Percentiles rank a stretch among this genome's conserved stretches.
Evolutionary conservation across 2,797 vertebrate genomes (phyloP).

Genomic region (Margarornis squamiger): DNA sequence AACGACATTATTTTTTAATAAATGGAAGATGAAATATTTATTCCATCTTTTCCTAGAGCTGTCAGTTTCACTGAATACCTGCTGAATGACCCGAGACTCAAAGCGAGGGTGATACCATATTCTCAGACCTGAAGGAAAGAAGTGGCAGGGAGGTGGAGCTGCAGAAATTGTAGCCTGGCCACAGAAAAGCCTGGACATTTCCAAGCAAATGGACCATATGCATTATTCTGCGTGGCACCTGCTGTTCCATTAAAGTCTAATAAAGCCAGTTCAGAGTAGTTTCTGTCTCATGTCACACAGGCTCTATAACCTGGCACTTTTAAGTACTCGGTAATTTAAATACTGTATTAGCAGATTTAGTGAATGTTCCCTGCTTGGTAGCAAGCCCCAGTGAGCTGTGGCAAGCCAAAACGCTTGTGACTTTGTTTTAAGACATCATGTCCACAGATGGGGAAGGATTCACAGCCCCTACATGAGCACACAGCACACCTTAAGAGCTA

Average conservation of each 20-base stretch:
- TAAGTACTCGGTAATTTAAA: background rate
- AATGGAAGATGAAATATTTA: conserved; percentile 27
- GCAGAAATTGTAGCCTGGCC: background rate
- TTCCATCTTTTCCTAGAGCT: conserved; percentile 11
- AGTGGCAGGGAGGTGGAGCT: background rate
- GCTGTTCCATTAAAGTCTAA: conserved; percentile 8
- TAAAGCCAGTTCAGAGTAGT: background rate
- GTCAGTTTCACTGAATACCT: background rate
- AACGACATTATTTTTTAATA: conserved; percentile 1
- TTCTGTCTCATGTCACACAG: background rate
- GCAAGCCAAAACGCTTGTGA: background rate
- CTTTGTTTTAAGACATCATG: background rate
- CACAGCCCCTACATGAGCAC: background rate
- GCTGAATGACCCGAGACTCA: background rate
- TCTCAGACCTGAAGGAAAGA: background rate
- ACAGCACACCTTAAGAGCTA: background rate
- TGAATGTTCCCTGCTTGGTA: background rate
- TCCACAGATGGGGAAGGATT: background rate
- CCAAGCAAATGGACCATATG: background rate
- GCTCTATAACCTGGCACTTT: background rate
- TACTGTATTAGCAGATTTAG: background rate
- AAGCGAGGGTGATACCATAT: background rate
- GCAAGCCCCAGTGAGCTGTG: background rate
- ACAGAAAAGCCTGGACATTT: background rate
- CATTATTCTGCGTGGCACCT: background rate